Percentiles rank a stretch among this genome's conserved stretches.
Evolutionary conservation across 2,888 invertebrate genomes (phyloP).

Genomic region (Prosapia bicincta): DNA sequence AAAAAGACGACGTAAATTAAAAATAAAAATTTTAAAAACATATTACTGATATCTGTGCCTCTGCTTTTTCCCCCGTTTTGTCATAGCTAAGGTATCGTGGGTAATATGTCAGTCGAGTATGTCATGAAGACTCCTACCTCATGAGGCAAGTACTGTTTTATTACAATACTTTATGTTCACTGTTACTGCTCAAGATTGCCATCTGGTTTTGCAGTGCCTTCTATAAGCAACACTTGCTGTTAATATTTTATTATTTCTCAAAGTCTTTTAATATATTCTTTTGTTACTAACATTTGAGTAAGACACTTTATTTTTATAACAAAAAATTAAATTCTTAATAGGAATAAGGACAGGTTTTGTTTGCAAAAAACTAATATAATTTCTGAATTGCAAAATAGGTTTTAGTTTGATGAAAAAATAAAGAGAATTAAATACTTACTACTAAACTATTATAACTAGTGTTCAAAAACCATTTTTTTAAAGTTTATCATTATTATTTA

Average conservation of each 20-base stretch:
- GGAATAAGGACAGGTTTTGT: too few relatives aligned
- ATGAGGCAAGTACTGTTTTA: slow-evolving; percentile 15
- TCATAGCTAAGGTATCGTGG: slow-evolving; percentile 41
- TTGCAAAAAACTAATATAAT: too few relatives aligned
- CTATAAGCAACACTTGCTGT: not conserved
- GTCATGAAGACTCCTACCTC: slow-evolving; percentile 5
- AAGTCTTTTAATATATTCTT: too few relatives aligned
- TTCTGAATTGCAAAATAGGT: too few relatives aligned
- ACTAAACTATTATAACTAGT: too few relatives aligned
- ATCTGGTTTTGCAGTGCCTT: slow-evolving; percentile 17
- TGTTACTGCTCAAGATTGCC: slow-evolving; percentile 5
- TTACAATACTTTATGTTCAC: not conserved
- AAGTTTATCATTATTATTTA: too few relatives aligned
- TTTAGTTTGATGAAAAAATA: too few relatives aligned
- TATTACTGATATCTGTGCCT: slow-evolving; percentile 29
- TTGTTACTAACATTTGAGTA: too few relatives aligned
- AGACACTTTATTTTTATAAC: too few relatives aligned
- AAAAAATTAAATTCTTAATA: too few relatives aligned
- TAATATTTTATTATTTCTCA: not conserved
- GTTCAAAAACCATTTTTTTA: too few relatives aligned
- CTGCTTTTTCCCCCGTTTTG: slow-evolving; percentile 40
- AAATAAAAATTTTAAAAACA: slow-evolving; percentile 7
- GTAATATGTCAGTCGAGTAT: slow-evolving; percentile 23
- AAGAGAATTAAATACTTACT: too few relatives aligned
- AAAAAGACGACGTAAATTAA: slow-evolving; percentile 1